Evolutionary conservation across 1,140 invertebrate species (phyloP), one percentile per base, ranked within the genome.

Genomic region (Sipha flava): DNA sequence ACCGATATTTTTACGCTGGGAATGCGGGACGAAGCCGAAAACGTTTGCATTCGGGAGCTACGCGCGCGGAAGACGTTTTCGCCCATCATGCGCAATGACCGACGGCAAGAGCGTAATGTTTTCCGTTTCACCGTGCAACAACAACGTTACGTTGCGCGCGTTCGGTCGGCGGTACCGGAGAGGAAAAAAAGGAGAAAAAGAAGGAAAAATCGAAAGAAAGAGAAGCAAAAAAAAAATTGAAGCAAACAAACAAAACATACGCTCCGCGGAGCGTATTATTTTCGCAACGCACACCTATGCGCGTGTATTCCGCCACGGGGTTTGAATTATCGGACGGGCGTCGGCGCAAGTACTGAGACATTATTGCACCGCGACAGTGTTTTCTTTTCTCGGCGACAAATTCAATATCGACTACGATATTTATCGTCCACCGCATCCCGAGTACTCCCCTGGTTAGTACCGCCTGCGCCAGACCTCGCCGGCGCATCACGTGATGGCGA

Each of bases 361-460:
- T 47, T 70, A 70, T 70, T 70, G 40, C 66, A 70, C 47, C 47
- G 47, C 23, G n/a, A n/a, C n/a, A 43, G 43, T 70, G 66, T 70
- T 70, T 70, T 70, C 66, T 70, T 70, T 70, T 14, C 40, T 29
- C 26, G 43, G 16, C 43, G 66, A 70, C 47, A 70, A 70, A 70
- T 70, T 70, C 29, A 70, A 70, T 70, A 47, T 70, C 23, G 40
- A n/a, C 23, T 47, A 16, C 43, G 29, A 70, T 70, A 70, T 70
- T 70, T 70, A 47, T 43, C 66, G n/a, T n/a, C 66, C 64, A 1
- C 62, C n/a, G n/a, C n/a, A n/a, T n/a, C n/a, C n/a, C n/a, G n/a
- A n/a, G n/a, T n/a, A n/a, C n/a, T n/a, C n/a, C n/a, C n/a, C n/a
- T n/a, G n/a, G n/a, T n/a, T 34, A 34, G 18, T 10, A 1, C 18